A percentile compares a stretch with the other conserved stretches of the same genome.
Evolutionary conservation across 2,113 vertebrate species (phyloP).

Genomic region (Octodon degus): DNA sequence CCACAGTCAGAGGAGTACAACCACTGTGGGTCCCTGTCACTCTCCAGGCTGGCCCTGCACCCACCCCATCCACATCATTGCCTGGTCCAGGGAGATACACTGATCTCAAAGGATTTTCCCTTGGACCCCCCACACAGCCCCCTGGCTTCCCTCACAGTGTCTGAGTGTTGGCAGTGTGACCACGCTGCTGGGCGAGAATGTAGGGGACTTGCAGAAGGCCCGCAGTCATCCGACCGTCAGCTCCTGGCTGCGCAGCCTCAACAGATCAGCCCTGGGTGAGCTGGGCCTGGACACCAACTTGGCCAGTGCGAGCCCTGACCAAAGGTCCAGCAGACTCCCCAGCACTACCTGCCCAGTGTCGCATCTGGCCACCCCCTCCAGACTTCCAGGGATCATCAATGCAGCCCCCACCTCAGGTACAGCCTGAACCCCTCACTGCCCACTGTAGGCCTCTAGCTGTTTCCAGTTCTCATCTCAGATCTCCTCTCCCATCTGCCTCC

Average conservation of each 20-base stretch:
- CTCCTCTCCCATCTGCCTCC: not conserved
- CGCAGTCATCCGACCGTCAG: conserved; percentile 71
- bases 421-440: accelerated
- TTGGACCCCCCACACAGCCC: not conserved
- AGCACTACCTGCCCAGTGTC: accelerated
- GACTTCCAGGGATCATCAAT: accelerated
- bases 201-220: conserved; percentile 69
- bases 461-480: too few relatives aligned
- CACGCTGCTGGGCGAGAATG: conserved; percentile 80
- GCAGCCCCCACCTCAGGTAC: not conserved
- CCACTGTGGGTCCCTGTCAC: not conserved
- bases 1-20: not conserved
- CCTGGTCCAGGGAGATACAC: not conserved
- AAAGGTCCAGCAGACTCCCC: not conserved
- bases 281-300: conserved; percentile 65
- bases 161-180: conserved; percentile 76
- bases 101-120: not conserved
- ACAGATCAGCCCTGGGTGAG: conserved; percentile 73
- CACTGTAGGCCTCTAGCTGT: not conserved
- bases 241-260: conserved; percentile 78
- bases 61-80: not conserved
- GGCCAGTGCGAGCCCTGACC: accelerated
- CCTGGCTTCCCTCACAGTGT: conserved; percentile 67
- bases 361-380: not conserved
- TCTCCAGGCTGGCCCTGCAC: not conserved